Evolutionary conservation across 2,113 vertebrate genomes (phyloP).

Genomic region (Cercocebus atys): DNA sequence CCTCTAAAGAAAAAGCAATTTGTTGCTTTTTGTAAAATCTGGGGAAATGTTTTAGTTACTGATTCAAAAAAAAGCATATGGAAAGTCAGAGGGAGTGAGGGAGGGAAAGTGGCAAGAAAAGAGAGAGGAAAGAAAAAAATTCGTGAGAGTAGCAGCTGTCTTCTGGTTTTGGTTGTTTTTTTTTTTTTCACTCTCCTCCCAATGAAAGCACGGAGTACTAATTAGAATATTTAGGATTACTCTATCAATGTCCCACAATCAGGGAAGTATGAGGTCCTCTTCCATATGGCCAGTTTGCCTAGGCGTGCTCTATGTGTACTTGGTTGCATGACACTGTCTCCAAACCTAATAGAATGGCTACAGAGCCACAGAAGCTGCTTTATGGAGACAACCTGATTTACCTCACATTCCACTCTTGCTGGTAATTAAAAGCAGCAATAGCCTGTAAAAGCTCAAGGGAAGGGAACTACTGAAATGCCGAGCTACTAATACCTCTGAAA

Average conservation of each 20-base stretch:
- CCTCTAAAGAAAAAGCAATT: not conserved
- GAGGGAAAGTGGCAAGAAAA: not conserved
- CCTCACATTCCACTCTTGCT: not conserved
- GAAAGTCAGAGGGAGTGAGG: not conserved
- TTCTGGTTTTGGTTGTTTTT: not conserved
- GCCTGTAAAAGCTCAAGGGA: not conserved
- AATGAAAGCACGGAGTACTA: not conserved
- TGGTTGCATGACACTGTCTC: not conserved
- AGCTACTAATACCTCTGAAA: not conserved
- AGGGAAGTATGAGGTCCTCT: fast-evolving
- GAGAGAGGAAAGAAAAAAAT: not conserved
- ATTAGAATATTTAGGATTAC: not conserved
- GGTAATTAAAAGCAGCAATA: not conserved
- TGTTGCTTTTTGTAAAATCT: not conserved
- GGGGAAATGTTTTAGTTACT: not conserved
- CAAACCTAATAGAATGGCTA: not conserved
- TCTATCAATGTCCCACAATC: not conserved
- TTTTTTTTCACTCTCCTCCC: not conserved
- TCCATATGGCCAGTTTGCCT: fast-evolving
- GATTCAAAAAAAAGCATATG: not conserved
- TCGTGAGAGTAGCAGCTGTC: not conserved
- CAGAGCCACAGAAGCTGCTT: not conserved
- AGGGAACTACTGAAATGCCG: not conserved
- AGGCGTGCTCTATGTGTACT: fast-evolving
- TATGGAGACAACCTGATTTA: not conserved